A percentile compares a stretch with the other conserved stretches of the same genome.
Conservation (phyloP, 2,888 invertebrate species). For the Dryadula phaetusa region DNA sequence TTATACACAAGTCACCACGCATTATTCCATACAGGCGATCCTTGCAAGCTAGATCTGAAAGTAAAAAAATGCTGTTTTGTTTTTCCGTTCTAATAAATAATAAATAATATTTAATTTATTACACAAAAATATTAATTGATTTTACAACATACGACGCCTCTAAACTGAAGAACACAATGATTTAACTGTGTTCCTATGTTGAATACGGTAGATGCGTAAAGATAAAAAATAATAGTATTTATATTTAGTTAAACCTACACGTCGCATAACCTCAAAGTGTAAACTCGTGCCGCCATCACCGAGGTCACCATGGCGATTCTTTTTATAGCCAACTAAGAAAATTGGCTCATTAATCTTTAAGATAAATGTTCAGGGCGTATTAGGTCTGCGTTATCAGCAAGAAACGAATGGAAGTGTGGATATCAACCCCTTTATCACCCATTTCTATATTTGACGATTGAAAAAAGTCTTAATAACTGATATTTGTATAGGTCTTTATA, state of each 20-base stretch:
- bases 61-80: no score
- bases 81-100: no score
- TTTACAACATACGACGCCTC: background rate
- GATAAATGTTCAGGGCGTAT: conserved; percentile 83
- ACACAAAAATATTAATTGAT: no score
- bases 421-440: conserved; percentile 51
- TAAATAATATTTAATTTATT: no score
- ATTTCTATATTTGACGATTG: conserved; percentile 28
- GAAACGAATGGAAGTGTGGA: conserved; percentile 75
- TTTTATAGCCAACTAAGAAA: conserved; percentile 84
- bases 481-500: no score
- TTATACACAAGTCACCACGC: no score
- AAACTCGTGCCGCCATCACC: conserved; percentile 29
- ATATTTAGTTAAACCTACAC: background rate
- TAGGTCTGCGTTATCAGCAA: conserved; percentile 81
- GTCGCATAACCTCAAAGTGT: conserved; percentile 16
- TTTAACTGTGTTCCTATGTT: background rate
- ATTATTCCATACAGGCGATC: no score
- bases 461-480: no score
- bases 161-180: background rate
- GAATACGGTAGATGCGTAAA: background rate
- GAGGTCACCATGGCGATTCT: conserved; percentile 50
- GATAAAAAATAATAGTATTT: background rate
- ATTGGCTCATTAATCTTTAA: conserved; percentile 84
- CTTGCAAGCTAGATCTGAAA: no score